Evolutionary conservation across 2,113 vertebrate genomes (phyloP).

Genomic region (Puntigrus tetrazona): DNA sequence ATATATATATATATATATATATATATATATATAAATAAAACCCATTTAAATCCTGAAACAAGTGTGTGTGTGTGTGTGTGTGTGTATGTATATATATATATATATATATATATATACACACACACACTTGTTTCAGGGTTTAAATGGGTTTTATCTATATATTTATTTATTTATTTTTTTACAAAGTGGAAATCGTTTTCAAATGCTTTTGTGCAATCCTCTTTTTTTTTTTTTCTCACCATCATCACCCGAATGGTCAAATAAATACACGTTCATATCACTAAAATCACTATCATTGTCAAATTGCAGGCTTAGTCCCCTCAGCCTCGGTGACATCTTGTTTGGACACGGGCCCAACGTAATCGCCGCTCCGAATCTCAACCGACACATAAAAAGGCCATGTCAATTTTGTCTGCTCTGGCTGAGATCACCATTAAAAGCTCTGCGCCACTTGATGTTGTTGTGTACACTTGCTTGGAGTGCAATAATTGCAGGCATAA

Average conservation of each 20-base stretch:
- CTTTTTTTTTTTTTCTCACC: not conserved
- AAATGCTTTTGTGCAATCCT: not conserved
- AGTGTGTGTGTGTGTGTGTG: too few relatives aligned
- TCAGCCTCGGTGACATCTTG: not conserved
- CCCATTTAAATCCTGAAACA: too few relatives aligned
- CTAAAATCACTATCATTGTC: slow-evolving; percentile 11
- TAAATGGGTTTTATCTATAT: not conserved
- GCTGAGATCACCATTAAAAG: slow-evolving; percentile 33
- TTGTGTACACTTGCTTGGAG: slow-evolving; percentile 37
- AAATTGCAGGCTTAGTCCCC: not conserved
- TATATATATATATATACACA: too few relatives aligned
- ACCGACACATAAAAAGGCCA: slow-evolving; percentile 5
- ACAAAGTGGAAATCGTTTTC: not conserved
- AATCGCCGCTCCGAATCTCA: slow-evolving; percentile 16
- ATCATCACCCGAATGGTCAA: not conserved
- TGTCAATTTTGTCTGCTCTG: slow-evolving; percentile 13
- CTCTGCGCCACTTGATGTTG: slow-evolving; percentile 13
- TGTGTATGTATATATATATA: too few relatives aligned
- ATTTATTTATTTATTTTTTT: not conserved
- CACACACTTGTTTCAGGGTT: too few relatives aligned
- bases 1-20: too few relatives aligned
- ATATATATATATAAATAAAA: too few relatives aligned
- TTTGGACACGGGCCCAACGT: not conserved
- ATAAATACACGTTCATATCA: slow-evolving; percentile 15
- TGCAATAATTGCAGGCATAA: slow-evolving; percentile 40